phyloP scores from a whole-genome alignment of 2,797 vertebrate species.

The Aphelocoma californica region DNA sequence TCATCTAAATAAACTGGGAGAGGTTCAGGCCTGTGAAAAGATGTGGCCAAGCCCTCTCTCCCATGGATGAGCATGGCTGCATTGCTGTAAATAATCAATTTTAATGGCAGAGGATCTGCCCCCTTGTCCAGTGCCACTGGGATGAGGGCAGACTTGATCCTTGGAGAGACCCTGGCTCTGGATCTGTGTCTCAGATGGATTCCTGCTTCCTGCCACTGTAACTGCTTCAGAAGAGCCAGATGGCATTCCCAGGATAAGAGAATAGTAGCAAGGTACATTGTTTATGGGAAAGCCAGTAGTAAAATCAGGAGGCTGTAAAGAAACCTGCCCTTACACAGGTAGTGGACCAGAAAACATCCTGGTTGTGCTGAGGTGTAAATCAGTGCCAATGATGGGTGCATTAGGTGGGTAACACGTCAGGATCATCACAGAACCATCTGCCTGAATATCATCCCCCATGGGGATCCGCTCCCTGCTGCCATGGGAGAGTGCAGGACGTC shows the following conservation, averaged over 20 bases:
- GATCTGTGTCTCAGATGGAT: background rate
- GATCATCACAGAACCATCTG: background rate
- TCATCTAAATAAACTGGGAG: background rate
- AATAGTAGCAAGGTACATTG: background rate
- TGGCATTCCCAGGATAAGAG: background rate
- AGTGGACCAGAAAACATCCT: background rate
- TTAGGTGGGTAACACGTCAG: background rate
- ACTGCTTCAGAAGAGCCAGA: background rate
- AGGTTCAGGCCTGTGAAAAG: background rate
- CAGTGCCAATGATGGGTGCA: background rate
- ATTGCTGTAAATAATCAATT: background rate
- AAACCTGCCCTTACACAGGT: background rate
- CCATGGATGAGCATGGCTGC: rapidly evolving
- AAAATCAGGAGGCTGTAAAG: background rate
- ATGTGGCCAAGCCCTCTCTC: background rate
- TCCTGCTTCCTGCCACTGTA: background rate
- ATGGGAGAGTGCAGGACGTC: background rate
- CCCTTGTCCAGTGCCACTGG: background rate
- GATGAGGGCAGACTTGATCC: background rate
- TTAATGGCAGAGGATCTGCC: background rate
- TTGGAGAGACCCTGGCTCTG: background rate
- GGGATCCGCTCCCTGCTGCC: background rate
- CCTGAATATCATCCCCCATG: rapidly evolving
- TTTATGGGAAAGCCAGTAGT: background rate
- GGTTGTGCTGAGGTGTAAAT: rapidly evolving